Evolutionary conservation across 2,888 invertebrate genomes (phyloP), one percentile per base, ranked within the genome.

Genomic region (Catonia carolina): DNA sequence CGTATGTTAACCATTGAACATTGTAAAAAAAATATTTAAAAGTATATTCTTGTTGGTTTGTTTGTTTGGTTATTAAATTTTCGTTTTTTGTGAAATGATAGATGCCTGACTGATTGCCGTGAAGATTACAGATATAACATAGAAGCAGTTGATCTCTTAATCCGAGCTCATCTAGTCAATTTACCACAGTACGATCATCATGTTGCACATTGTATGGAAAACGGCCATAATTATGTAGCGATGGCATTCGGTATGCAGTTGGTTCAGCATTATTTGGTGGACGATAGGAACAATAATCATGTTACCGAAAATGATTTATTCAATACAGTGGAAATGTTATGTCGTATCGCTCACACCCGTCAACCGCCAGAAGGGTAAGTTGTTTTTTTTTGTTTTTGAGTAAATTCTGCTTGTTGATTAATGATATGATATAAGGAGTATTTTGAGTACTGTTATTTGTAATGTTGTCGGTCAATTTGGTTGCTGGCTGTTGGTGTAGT

Each of bases 171-270:
- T 57, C 79, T 95, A 47, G 81, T 95, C 27, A 89, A 87, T 70
- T 74, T 93, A 65, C 83, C 81, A n/a, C 87, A 85, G 69, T 67
- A 66, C 67, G 95, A 96, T 73, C 72, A 86, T 53, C 83, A 88
- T 49, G 73, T 96, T 27, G 86, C 92, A 0, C 86, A 87, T 66
- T 80, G 85, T 61, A 88, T 97, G 84, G 96, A 96, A 65, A 86
- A 82, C 69, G 93, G 89, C 1, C 83, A 81, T 68, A 86, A 86
- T 71, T 79, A 77, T 65, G 79, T 89, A 74, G 91, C 89, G 0
- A 85, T 93, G 1, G 82, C 83, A 5, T 94, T 95, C 71, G 89
- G 92, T 12, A 95, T 93, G 84, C 92, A 94, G 67, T 76, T 97
- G 17, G 84, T 95, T 1, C 93, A 90, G 72, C 77, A 89, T 56